Conservation (phyloP, 2,888 invertebrate genomes). For the Pachliopta kotzebuea region DNA sequence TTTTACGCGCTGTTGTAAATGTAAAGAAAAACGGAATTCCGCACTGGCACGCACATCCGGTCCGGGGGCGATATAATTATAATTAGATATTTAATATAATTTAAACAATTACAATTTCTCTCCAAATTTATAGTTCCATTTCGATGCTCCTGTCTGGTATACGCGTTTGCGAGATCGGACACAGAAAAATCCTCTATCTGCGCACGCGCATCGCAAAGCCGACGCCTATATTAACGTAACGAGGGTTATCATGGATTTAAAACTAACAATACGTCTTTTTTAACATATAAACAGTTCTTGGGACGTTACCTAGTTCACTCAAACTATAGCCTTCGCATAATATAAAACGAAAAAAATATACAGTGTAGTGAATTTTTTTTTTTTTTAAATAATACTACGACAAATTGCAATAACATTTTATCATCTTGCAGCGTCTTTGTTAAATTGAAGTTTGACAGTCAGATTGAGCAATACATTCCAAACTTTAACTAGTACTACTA, state of each 20-base stretch:
- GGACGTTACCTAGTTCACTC: too few relatives aligned
- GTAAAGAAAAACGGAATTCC: not conserved
- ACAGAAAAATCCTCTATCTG: conserved; percentile 19
- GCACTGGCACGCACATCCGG: not conserved
- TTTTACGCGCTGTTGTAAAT: conserved; percentile 1
- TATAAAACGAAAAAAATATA: too few relatives aligned
- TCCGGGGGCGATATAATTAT: not conserved
- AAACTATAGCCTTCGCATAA: too few relatives aligned
- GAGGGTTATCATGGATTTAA: not conserved
- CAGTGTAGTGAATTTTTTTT: too few relatives aligned
- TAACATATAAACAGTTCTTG: too few relatives aligned
- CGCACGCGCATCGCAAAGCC: conserved; percentile 12
- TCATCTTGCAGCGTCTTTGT: too few relatives aligned
- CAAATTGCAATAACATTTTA: too few relatives aligned
- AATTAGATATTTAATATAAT: not conserved
- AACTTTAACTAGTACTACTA: too few relatives aligned
- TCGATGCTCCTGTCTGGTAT: not conserved
- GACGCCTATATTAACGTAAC: not conserved
- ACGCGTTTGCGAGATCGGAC: conserved; percentile 11
- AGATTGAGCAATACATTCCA: too few relatives aligned
- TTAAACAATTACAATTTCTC: conserved; percentile 2
- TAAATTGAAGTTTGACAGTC: too few relatives aligned
- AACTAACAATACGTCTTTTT: too few relatives aligned
- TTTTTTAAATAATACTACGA: too few relatives aligned
- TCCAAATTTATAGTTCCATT: conserved; percentile 6